Base-by-base conservation (phyloP, 2,113 vertebrate species). In the Rhineura floridana region DNA sequence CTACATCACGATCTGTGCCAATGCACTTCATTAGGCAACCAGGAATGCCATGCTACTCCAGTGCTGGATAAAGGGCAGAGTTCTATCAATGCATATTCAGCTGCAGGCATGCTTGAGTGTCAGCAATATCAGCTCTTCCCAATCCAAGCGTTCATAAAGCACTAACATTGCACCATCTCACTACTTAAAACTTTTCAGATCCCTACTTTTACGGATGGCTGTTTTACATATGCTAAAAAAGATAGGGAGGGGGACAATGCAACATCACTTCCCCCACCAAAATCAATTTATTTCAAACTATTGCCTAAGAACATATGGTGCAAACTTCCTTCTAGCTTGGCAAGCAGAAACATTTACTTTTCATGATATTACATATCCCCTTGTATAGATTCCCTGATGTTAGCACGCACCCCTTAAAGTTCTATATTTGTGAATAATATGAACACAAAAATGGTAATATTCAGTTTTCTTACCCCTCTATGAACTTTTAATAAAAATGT, bases 41-140 rank as follows among this genome's bases (percentile, higher is more conserved):
- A 63, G 86, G 52, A 88, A 65, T 67, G 30, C 30, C 46, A 65
- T 77, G 70, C 84, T 79, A 72, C 33, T 55, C 39, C 48, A 84
- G 73, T 30, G 23, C 59, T 65, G 23, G 42, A 50, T 46, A 62
- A 46, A 63, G 30, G 30, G 11, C 80, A 63, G 21, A 50, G n/a
- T 46, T 85, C 65, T 39, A 21, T 81, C 55, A 65, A 44, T 39
- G 69, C 55, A 81, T 75, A 73, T 85, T 77, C 59, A 78, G 33
- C 21, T 30, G 21, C 62, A 59, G 23, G n/a, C 63, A 83, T 36
- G 25, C 83, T 9, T 28, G 84, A 67, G 21, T n/a, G 44, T 25
- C 87, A 89, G 36, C 33, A 70, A 73, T 30, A 63, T 63, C 42
- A 85, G 28, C 12, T 73, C 55, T n/a, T 63, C 44, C 63, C 55